phyloP scores from a whole-genome alignment of 2,113 vertebrate genomes.

The Orcinus orca region DNA sequence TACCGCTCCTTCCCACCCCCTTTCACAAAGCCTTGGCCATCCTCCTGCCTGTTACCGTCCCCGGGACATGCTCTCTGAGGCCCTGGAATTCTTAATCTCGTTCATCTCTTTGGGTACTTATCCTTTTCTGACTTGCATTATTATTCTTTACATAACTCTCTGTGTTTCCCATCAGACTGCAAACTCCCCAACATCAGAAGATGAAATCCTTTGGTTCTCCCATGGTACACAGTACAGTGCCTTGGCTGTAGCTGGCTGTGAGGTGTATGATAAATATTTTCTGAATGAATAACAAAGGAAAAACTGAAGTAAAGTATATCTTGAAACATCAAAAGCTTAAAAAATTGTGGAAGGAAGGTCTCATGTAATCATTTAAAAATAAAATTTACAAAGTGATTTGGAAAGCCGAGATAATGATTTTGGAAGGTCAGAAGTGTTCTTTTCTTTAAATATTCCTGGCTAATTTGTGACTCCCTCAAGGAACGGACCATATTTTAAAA shows the following conservation, averaged over 20 bases:
- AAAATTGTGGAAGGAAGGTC: not conserved
- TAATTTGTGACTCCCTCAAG: not conserved
- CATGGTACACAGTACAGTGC: no score
- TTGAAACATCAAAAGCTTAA: not conserved
- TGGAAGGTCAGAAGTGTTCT: not conserved
- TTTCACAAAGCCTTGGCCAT: not conserved
- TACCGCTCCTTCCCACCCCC: not conserved
- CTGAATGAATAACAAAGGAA: slow-evolving; percentile 16
- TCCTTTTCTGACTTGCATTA: not conserved
- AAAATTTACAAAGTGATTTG: not conserved
- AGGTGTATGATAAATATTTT: not conserved
- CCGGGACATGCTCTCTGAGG: not conserved
- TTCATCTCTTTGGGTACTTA: not conserved
- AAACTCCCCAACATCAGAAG: not conserved
- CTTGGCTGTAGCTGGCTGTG: not conserved
- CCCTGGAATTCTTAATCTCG: not conserved
- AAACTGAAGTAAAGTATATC: not conserved
- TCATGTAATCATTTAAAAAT: not conserved
- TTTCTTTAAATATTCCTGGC: not conserved
- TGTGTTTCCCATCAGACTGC: not conserved
- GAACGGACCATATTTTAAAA: not conserved
- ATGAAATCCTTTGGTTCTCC: not conserved
- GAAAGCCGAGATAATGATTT: not conserved
- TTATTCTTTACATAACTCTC: not conserved
- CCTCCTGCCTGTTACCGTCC: not conserved